Base-by-base conservation (phyloP, 2,113 vertebrate genomes). In the Alaudala cheleensis region DNA sequence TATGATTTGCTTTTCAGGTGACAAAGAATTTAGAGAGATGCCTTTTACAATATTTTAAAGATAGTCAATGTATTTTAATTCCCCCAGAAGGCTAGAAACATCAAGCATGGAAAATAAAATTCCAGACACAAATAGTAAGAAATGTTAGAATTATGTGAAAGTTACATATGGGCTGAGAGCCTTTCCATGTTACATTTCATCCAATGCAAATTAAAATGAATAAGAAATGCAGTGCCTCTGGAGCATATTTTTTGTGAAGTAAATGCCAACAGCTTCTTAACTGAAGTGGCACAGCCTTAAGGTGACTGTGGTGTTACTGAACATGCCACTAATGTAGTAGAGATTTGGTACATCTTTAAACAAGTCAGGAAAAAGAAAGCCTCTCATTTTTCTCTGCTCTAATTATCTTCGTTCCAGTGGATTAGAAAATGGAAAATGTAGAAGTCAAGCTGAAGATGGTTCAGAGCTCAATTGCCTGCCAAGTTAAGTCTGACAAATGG, bases 401-500 rank as follows among this genome's bases (percentile, higher is more conserved):
- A 98, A 98, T 98, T 98, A 98, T 98, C 97, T 97, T 96, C 18
- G 26, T 98, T 98, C 97, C 97, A 97, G 89, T 97, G 97, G 97
- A 98, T 98, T 98, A 97, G 96, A 98, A 98, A 98, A 98, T 97
- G 97, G 98, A 98, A 98, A 98, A 98, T 98, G 98, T 98, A 97
- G 96, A 97, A 98, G 97, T 98, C 96, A 97, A 96, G 96, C 95
- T 97, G 95, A 93, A 96, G 98, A 98, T 94, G 90, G 96, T 97
- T 97, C 97, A 97, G 95, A 98, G 95, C 97, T 98, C 97, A 97
- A 96, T 98, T 79, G 74, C 96, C 98, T 98, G 98, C 97, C 98
- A 98, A 98, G 97, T 98, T 98, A 98, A 98, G 96, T 97, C 97
- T 98, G 98, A 99, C 97, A 98, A 98, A 98, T 98, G 97, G 97